A percentile compares a stretch with the other conserved stretches of the same genome.
phyloP scores from a whole-genome alignment of 1,140 invertebrate genomes.

The Colletes gigas region DNA sequence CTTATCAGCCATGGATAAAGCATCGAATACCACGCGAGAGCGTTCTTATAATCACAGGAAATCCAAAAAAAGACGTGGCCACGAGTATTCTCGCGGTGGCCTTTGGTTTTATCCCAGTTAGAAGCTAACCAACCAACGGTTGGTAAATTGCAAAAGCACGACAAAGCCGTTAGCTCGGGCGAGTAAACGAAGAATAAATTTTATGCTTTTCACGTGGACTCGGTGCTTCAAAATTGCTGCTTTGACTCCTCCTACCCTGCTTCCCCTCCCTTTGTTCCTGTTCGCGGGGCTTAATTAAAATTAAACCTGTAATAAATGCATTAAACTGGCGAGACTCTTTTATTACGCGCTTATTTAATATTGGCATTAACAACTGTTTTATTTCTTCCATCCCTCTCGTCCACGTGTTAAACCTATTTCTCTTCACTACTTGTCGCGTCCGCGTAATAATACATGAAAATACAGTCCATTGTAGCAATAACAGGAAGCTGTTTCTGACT shows the following conservation, averaged over 20 bases:
- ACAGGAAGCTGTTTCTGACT: too few relatives aligned
- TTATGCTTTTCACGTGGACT: slow-evolving; percentile 26
- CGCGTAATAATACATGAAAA: too few relatives aligned
- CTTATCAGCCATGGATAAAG: too few relatives aligned
- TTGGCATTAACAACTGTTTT: slow-evolving; percentile 1
- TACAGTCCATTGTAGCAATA: too few relatives aligned
- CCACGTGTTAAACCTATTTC: too few relatives aligned
- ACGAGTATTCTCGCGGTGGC: background rate
- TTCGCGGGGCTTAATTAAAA: slow-evolving; percentile 30
- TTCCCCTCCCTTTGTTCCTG: background rate
- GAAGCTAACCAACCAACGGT: background rate
- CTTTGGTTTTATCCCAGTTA: slow-evolving; percentile 12
- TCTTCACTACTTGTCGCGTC: too few relatives aligned
- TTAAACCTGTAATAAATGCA: slow-evolving; percentile 27
- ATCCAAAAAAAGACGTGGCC: background rate
- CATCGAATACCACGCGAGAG: background rate
- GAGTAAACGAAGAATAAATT: slow-evolving; percentile 42
- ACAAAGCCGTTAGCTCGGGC: slow-evolving; percentile 10
- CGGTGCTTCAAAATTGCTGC: background rate
- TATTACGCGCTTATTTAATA: background rate
- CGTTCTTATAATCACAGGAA: background rate
- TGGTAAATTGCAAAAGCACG: background rate
- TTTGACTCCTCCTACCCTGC: background rate
- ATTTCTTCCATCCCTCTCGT: background rate
- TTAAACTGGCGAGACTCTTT: background rate